phyloP scores from a whole-genome alignment of 2,888 invertebrate species.

The Bugulina stolonifera region DNA sequence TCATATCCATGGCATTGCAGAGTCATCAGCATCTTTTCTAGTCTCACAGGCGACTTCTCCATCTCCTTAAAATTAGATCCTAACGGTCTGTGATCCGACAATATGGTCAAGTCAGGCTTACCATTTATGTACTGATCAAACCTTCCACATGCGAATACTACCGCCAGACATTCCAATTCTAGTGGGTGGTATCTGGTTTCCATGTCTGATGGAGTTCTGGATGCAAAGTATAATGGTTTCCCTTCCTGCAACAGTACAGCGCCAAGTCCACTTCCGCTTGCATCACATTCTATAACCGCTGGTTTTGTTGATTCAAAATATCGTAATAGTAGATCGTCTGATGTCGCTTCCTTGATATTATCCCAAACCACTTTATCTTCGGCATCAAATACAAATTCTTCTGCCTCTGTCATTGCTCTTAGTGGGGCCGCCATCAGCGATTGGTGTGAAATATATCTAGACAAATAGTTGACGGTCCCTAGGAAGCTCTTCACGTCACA shows the following conservation, averaged over 20 bases:
- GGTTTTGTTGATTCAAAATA: slow-evolving; percentile 2
- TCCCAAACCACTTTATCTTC: neutral
- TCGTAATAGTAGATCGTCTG: neutral
- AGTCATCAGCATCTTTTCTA: neutral
- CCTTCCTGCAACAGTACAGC: slow-evolving; percentile 10
- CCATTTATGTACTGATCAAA: slow-evolving; percentile 33
- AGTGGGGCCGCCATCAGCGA: slow-evolving; percentile 30
- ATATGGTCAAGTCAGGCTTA: neutral
- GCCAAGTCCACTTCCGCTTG: neutral
- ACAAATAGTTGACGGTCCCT: slow-evolving; percentile 31
- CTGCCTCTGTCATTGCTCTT: slow-evolving; percentile 28
- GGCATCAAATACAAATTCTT: slow-evolving; percentile 3
- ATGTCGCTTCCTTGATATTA: neutral
- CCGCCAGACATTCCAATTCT: slow-evolving; percentile 16
- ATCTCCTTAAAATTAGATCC: neutral
- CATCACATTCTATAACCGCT: slow-evolving; percentile 18
- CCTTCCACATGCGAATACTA: slow-evolving; percentile 30
- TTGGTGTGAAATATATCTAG: slow-evolving; percentile 30
- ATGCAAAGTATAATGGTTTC: slow-evolving; percentile 22
- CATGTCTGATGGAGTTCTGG: neutral
- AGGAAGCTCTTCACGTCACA: slow-evolving; percentile 30
- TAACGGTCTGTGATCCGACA: slow-evolving; percentile 3
- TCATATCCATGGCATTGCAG: slow-evolving; percentile 7
- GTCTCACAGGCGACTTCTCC: neutral
- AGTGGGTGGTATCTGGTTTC: neutral